Percentiles rank a stretch among this genome's conserved stretches.
These are phyloP conservation scores for Drosophila miranda DNA, from an alignment of 1,140 invertebrate species.

Conservation along the genomic window DNA sequence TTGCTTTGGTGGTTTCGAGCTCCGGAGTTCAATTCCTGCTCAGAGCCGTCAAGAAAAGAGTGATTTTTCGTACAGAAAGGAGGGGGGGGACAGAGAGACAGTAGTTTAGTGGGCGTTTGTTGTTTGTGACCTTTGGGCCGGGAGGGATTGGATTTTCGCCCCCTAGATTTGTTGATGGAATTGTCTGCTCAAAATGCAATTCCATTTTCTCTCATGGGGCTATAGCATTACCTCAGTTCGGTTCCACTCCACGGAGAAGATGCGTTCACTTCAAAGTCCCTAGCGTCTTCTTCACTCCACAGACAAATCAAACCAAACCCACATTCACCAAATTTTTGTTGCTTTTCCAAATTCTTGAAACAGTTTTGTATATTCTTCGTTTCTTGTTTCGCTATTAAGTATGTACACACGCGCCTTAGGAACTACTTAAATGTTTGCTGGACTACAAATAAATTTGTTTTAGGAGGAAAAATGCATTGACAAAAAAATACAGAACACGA, in stretches of 20 bases:
- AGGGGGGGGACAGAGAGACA: too few relatives aligned
- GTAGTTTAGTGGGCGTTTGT: neutral
- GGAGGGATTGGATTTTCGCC: neutral
- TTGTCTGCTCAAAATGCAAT: slow-evolving; percentile 49
- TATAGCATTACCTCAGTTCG: slow-evolving; percentile 39
- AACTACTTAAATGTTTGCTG: slow-evolving; percentile 60
- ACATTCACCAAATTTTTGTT: slow-evolving; percentile 17
- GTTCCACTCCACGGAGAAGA: slow-evolving; percentile 53
- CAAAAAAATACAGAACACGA: slow-evolving; percentile 56
- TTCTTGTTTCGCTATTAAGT: slow-evolving; percentile 45
- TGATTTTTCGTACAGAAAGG: neutral
- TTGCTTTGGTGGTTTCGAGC: too few relatives aligned
- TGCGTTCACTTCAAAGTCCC: slow-evolving; percentile 22
- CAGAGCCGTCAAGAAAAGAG: neutral
- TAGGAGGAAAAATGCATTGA: slow-evolving; percentile 69
- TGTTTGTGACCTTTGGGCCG: neutral
- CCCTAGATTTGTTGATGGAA: slow-evolving; percentile 45
- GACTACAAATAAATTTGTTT: slow-evolving; percentile 55
- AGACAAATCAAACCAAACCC: slow-evolving; percentile 20
- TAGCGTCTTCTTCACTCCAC: slow-evolving; percentile 39
- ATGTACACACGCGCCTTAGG: slow-evolving; percentile 71
- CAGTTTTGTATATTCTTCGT: slow-evolving; percentile 25
- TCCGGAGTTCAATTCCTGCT: slow-evolving; percentile 18
- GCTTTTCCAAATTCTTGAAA: slow-evolving; percentile 12
- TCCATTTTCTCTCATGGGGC: slow-evolving; percentile 55